Evolutionary conservation across 64 coral and sea anemone species (phyloP).

Genomic region (Montipora cactus): DNA sequence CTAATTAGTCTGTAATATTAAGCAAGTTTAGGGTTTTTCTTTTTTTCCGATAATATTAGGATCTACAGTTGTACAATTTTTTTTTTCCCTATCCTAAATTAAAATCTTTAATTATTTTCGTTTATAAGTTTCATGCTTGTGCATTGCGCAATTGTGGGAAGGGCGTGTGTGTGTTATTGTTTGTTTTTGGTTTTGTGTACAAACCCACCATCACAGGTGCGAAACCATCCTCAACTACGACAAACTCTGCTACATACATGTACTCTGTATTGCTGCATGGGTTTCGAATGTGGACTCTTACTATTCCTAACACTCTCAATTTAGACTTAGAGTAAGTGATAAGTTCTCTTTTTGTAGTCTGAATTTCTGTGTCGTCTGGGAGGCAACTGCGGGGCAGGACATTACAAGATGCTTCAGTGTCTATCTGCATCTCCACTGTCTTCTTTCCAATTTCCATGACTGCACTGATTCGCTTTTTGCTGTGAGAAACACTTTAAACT

Average conservation of each 20-base stretch:
- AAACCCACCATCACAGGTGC: background rate
- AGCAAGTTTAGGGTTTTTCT: too few relatives aligned
- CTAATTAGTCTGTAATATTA: too few relatives aligned
- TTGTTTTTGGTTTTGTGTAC: constrained; percentile 2
- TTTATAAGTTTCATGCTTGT: too few relatives aligned
- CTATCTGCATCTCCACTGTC: background rate
- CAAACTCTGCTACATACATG: constrained; percentile 7
- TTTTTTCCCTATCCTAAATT: too few relatives aligned
- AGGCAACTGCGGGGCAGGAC: background rate
- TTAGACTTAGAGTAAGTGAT: constrained; percentile 6
- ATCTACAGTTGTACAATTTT: too few relatives aligned
- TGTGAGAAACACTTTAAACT: background rate
- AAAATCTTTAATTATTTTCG: too few relatives aligned
- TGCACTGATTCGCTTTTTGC: constrained; percentile 13
- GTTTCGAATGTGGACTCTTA: constrained; percentile 7
- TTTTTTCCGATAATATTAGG: too few relatives aligned
- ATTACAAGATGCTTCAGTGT: constrained; percentile 46
- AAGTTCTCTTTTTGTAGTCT: background rate
- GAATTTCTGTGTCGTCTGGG: background rate
- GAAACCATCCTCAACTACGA: background rate
- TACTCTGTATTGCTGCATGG: constrained; percentile 3
- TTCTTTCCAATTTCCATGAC: constrained; percentile 34
- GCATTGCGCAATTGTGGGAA: too few relatives aligned
- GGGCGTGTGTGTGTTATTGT: too few relatives aligned
- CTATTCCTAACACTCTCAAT: background rate